phyloP scores from a whole-genome alignment of 2,113 vertebrate species.

The Panthera leo region DNA sequence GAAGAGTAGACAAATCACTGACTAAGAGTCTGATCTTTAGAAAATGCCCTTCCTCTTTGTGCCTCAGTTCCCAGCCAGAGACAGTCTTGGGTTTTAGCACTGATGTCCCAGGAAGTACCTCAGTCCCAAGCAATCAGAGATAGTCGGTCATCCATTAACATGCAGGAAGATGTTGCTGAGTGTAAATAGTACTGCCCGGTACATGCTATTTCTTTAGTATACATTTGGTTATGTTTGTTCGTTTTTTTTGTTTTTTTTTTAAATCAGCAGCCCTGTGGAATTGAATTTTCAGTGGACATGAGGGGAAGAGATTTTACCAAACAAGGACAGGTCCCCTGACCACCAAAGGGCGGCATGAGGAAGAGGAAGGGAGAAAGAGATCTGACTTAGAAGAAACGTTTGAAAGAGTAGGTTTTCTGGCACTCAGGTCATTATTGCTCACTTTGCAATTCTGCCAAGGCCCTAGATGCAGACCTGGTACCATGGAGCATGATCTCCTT shows the following conservation, averaged over 20 bases:
- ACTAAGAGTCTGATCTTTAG: neutral
- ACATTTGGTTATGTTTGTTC: neutral
- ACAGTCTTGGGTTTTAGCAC: neutral
- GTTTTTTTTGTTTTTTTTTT: neutral
- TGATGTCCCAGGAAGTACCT: neutral
- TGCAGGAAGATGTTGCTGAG: neutral
- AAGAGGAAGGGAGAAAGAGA: neutral
- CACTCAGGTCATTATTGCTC: neutral
- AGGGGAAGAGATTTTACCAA: neutral
- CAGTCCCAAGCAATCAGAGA: neutral
- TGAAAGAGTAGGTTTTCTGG: neutral
- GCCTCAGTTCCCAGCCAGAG: neutral
- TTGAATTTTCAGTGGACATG: neutral
- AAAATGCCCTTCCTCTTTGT: neutral
- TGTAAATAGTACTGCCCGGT: no score
- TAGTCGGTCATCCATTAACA: neutral
- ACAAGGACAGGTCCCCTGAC: neutral
- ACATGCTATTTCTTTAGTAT: neutral
- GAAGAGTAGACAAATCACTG: neutral
- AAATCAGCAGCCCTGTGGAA: neutral
- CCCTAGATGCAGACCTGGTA: neutral
- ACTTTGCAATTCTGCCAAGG: neutral
- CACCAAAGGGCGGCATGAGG: neutral
- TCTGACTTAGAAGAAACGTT: neutral
- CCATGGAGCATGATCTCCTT: neutral